Conservation (phyloP, 1,140 invertebrate species). For the Planococcus citri region DNA sequence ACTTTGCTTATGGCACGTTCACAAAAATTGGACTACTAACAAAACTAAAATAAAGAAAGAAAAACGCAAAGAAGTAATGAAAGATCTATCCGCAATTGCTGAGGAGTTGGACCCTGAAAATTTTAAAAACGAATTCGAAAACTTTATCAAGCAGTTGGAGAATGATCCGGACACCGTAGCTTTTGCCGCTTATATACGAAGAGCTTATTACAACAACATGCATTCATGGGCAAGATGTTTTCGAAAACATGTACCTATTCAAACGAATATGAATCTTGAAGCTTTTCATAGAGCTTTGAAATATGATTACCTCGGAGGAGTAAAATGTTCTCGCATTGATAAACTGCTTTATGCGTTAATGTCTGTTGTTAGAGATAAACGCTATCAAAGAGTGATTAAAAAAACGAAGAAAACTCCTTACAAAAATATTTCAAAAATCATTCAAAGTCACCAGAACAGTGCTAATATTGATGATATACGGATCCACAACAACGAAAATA, state of each 20-base stretch:
- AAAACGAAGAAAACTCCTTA: too few species aligned
- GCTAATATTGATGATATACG: background rate
- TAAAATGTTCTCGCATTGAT: conserved; percentile 5
- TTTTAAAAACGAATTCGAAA: background rate
- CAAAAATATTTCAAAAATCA: background rate
- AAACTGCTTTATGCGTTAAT: background rate
- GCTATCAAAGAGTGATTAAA: background rate
- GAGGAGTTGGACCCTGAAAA: background rate
- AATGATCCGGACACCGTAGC: background rate
- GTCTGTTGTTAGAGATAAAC: background rate
- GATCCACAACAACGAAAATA: too few species aligned
- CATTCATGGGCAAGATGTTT: conserved; percentile 8
- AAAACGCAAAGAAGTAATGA: background rate
- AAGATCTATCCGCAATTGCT: background rate
- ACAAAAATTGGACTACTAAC: conserved; percentile 9
- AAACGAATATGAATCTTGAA: conserved; percentile 21
- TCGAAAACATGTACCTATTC: background rate
- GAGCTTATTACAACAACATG: background rate
- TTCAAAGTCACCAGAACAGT: background rate
- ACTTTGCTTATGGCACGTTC: conserved; percentile 16
- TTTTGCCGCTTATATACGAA: conserved; percentile 5
- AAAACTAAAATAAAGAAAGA: background rate
- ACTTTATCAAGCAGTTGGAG: background rate
- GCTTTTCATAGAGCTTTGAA: background rate
- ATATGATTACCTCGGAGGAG: conserved; percentile 15